A percentile compares a stretch with the other conserved stretches of the same genome.
Conservation (phyloP, 2,113 vertebrate species). For the Chauna torquata region DNA sequence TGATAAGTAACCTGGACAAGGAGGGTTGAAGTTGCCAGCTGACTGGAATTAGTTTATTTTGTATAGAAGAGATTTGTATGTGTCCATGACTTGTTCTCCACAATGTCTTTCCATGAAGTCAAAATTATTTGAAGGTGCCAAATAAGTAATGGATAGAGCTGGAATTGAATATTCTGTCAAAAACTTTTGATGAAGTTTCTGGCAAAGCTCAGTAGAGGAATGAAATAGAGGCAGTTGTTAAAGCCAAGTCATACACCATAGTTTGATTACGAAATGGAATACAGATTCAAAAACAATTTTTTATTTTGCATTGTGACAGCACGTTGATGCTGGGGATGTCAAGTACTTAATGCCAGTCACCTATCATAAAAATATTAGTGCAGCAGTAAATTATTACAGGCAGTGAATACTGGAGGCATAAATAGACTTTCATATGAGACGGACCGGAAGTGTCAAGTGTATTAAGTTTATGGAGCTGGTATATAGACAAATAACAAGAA, state of each 20-base stretch:
- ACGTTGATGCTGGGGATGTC: background rate
- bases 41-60: background rate
- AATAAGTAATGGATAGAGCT: background rate
- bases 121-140: background rate
- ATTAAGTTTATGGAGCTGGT: background rate
- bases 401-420: background rate
- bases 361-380: background rate
- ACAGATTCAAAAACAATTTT: background rate
- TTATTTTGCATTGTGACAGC: too few species aligned
- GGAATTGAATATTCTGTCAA: background rate
- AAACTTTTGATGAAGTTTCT: background rate
- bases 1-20: background rate
- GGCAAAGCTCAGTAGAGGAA: background rate
- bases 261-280: background rate
- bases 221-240: background rate
- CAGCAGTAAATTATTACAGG: background rate
- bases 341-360: background rate
- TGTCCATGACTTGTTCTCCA: background rate
- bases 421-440: background rate
- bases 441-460: background rate
- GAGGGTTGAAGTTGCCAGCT: background rate
- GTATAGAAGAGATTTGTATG: too few species aligned
- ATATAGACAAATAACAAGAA: background rate
- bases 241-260: background rate
- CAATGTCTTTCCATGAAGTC: background rate